Evolutionary conservation across 2,113 vertebrate genomes (phyloP).

Genomic region (Kryptolebias marmoratus): DNA sequence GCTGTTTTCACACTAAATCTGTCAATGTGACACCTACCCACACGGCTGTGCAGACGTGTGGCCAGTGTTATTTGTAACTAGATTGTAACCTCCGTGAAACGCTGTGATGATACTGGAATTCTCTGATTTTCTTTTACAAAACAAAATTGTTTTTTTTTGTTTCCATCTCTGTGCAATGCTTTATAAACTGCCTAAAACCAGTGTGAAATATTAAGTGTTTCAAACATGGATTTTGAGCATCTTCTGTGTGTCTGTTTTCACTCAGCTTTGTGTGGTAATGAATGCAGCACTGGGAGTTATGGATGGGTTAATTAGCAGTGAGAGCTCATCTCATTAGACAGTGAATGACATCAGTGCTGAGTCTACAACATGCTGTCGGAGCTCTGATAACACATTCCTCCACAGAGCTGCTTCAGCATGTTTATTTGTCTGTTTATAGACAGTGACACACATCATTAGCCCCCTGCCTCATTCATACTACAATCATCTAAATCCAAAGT

Average conservation of each 20-base stretch:
- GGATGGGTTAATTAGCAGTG: slow-evolving; percentile 69
- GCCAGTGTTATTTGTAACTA: background rate
- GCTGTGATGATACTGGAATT: no score
- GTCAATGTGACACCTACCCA: slow-evolving; percentile 6
- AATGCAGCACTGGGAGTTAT: slow-evolving; percentile 61
- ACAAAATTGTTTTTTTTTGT: background rate
- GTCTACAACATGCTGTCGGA: slow-evolving; percentile 56
- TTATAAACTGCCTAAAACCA: background rate
- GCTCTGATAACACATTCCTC: slow-evolving; percentile 69
- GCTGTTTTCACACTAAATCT: background rate
- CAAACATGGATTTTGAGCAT: slow-evolving; percentile 2
- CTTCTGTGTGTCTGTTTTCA: slow-evolving; percentile 48
- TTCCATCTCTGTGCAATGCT: background rate
- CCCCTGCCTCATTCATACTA: background rate
- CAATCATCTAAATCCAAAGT: background rate
- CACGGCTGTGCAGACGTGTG: background rate
- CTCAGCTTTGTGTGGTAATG: slow-evolving; percentile 55
- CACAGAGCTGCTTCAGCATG: slow-evolving; percentile 49
- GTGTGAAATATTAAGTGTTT: background rate
- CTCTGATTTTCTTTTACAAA: background rate
- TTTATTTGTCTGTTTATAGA: slow-evolving; percentile 46
- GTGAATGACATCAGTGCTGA: slow-evolving; percentile 60
- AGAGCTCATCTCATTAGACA: slow-evolving; percentile 75
- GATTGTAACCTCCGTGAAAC: background rate
- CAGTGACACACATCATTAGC: slow-evolving; percentile 31